These are phyloP conservation scores for Loxodonta africana DNA, from an alignment of 2,113 vertebrate genomes.

Conservation along the genomic window DNA sequence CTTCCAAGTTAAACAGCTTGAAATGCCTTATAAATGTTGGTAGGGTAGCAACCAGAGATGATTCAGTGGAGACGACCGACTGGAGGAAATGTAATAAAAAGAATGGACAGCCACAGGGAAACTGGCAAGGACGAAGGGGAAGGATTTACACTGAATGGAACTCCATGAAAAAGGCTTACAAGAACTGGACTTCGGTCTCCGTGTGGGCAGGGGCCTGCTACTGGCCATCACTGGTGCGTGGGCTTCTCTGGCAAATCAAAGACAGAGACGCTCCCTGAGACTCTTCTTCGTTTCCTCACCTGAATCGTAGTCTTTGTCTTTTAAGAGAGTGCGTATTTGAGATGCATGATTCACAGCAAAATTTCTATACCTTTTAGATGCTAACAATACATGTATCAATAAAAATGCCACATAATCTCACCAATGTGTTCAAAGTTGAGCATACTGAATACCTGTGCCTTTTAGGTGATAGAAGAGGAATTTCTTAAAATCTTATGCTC, in stretches of 20 bases:
- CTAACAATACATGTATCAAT: background rate
- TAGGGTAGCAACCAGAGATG: background rate
- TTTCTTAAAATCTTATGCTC: background rate
- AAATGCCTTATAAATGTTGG: background rate
- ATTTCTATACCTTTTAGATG: background rate
- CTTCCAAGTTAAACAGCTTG: background rate
- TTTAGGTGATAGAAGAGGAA: background rate
- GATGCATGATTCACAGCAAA: background rate
- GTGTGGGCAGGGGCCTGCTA: too few species aligned
- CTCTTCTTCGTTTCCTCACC: conserved; percentile 19
- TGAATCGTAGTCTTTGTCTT: background rate
- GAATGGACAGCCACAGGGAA: background rate
- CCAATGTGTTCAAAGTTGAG: background rate
- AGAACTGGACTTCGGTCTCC: background rate
- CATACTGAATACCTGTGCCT: background rate
- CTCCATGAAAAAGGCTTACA: background rate
- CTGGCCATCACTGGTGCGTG: background rate
- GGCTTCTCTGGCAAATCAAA: background rate
- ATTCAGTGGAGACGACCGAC: background rate
- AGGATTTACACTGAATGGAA: background rate
- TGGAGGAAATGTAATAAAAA: conserved; percentile 56
- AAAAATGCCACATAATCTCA: background rate
- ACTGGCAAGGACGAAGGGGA: background rate
- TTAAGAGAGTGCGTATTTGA: conserved; percentile 5
- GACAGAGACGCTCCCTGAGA: background rate